Base-by-base conservation (phyloP, 2,888 invertebrate species). In the Cryptocephalus moraei region DNA sequence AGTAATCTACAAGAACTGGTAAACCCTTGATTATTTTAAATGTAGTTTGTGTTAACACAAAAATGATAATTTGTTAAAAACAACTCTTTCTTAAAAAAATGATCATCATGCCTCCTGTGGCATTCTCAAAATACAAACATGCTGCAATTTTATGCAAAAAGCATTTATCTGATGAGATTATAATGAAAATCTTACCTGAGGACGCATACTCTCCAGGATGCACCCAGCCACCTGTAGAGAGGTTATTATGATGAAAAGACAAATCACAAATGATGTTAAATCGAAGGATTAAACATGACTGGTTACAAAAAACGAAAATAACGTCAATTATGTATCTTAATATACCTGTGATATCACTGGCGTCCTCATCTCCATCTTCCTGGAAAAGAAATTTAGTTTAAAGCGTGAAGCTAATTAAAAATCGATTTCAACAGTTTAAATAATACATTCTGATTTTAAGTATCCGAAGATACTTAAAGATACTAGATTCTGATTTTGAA, bases 141-240 rank as follows among this genome's bases (percentile, higher is more conserved):
- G 22, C 22, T 22, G 22, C 22, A 22, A 22, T 22, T 22, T 22
- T 22, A 22, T 22, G 22, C 22, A 22, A 22, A 22, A 22, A 22
- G 22, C 22, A 22, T 22, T 22, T 22, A 22, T 22, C 22, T 22
- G 22, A 22, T 22, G 9, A 33, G 4, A 34, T 34, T 22, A 4
- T 22, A 22, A 22, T 10, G n/a, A 36, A 39, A 46, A 31, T 44
- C 76, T 71, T 82, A 97, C 96, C 96, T 75, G 96, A 95, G 56
- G 95, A 95, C 52, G 97, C 95, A 73, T 95, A 97, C 76, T 97
- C 97, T 65, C 95, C 96, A 57, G 96, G 96, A 76, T 96, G 95
- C 55, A 97, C 96, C 89, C 91, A 91, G 73, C 91, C 91, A 66
- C 95, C 94, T 90, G 57, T 12, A 36, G 12, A 12, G 12, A 36